Percentiles rank a stretch among this genome's conserved stretches.
Conservation (phyloP, 2,888 invertebrate species). For the Serrognathus titanus region DNA sequence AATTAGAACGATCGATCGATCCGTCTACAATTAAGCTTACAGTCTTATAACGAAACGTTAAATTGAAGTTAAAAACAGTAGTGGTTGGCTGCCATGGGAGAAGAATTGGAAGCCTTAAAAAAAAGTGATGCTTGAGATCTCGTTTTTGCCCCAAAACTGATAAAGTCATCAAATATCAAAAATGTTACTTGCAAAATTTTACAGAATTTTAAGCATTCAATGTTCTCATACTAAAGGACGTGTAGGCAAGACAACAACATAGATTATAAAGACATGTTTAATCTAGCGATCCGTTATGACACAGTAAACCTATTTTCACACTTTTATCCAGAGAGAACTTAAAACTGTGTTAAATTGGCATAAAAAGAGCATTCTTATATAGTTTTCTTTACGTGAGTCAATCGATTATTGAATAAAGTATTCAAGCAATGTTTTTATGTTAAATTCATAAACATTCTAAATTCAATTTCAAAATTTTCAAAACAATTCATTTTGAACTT, state of each 20-base stretch:
- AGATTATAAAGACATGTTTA: not conserved
- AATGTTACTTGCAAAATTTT: too few species aligned
- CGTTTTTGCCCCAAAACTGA: not conserved
- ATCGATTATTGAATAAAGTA: too few species aligned
- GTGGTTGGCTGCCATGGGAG: not conserved
- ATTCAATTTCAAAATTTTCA: too few species aligned
- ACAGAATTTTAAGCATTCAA: not conserved
- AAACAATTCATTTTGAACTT: too few species aligned
- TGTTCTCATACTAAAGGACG: not conserved
- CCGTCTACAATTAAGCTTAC: not conserved
- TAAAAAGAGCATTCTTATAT: too few species aligned
- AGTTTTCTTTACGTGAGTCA: too few species aligned
- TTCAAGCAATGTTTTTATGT: too few species aligned
- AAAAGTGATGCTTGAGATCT: not conserved
- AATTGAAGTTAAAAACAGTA: not conserved
- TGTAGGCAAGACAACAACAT: not conserved
- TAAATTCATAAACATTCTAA: too few species aligned
- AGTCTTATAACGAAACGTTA: not conserved
- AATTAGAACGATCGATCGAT: not conserved
- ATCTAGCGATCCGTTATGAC: too few species aligned
- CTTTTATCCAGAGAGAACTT: too few species aligned
- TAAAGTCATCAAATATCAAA: not conserved
- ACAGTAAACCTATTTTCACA: too few species aligned
- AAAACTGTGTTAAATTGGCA: too few species aligned
- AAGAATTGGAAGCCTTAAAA: not conserved